Evolutionary conservation across 2,113 vertebrate genomes (phyloP), one percentile per base, ranked within the genome.

Genomic region (Dasyornis broadbenti): DNA sequence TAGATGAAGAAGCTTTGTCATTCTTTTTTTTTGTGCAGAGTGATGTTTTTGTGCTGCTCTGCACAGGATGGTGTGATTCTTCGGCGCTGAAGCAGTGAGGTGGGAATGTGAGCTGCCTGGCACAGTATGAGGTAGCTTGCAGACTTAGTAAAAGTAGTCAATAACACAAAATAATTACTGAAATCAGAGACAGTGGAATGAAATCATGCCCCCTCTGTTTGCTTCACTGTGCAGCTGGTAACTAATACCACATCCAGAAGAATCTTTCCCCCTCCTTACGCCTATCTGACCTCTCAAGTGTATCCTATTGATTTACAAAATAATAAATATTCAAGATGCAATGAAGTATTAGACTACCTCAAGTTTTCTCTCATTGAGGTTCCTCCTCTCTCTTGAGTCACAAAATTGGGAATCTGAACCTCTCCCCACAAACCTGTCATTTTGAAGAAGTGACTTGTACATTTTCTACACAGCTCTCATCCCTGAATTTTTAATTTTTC

Each of bases 1-100:
- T 47, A 64, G 50, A 12, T 73, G 47, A 83, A 39, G 54, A 52
- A 56, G 33, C 49, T 61, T 35, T 47, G 17, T 60, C 23, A 24
- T 47, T 64, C 27, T 79, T 40, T 28, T 79, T 40, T 28, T 26
- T 26, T 40, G 39, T 53, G 59, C 17, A 87, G 80, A 33, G 16
- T 57, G 28, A 27, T 45, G 22, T 4, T 8, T 20, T 87, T 0
- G 0, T 57, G n/a, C n/a, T 56, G 35, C 75, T 69, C 61, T 79
- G 37, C 45, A 23, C 22, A 10, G 22, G 30, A 19, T 52, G 65
- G 31, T n/a, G 13, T 47, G 66, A 20, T 39, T 53, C 15, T 60
- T 50, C 71, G 68, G 35, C 0, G 2, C 10, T 37, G 37, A 45
- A 42, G 21, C 39, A 72, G 23, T 17, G 40, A 68, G 45, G 37